These are phyloP conservation scores for Taurulus bubalis DNA, from an alignment of 2,113 vertebrate genomes.

Conservation along the genomic window DNA sequence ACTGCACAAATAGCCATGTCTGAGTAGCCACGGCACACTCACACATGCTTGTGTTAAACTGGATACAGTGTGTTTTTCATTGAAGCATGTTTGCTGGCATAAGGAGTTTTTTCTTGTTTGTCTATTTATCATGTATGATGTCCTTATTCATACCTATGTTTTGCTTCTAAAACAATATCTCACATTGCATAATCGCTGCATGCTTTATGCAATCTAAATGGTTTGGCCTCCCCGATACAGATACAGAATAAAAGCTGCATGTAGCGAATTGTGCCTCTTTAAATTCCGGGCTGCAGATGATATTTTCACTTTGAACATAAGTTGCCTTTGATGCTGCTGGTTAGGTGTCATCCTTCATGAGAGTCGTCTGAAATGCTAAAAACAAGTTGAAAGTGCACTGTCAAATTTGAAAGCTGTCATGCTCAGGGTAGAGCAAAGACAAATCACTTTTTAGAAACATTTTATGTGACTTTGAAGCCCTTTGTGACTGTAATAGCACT, in stretches of 20 bases:
- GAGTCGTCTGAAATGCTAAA: conserved; percentile 41
- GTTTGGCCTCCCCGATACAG: conserved; percentile 37
- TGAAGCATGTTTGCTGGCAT: neutral
- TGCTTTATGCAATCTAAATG: conserved; percentile 19
- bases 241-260: conserved; percentile 33
- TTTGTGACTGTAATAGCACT: conserved; percentile 4
- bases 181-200: conserved; percentile 7
- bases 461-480: conserved; percentile 31
- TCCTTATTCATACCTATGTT: neutral
- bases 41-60: conserved; percentile 8
- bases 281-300: conserved; percentile 46
- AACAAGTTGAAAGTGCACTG: conserved; percentile 45
- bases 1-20: conserved; percentile 57
- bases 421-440: conserved; percentile 30
- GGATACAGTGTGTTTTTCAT: neutral
- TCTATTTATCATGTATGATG: neutral
- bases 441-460: conserved; percentile 45
- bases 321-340: conserved; percentile 58
- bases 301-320: conserved; percentile 57
- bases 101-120: conserved; percentile 2
- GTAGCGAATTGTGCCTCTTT: conserved; percentile 32
- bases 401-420: conserved; percentile 39
- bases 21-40: neutral
- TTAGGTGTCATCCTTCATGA: conserved; percentile 49
- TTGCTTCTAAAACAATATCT: conserved; percentile 8